A percentile compares a stretch with the other conserved stretches of the same genome.
phyloP scores from a whole-genome alignment of 1,140 invertebrate genomes.

The Listronotus oregonensis region DNA sequence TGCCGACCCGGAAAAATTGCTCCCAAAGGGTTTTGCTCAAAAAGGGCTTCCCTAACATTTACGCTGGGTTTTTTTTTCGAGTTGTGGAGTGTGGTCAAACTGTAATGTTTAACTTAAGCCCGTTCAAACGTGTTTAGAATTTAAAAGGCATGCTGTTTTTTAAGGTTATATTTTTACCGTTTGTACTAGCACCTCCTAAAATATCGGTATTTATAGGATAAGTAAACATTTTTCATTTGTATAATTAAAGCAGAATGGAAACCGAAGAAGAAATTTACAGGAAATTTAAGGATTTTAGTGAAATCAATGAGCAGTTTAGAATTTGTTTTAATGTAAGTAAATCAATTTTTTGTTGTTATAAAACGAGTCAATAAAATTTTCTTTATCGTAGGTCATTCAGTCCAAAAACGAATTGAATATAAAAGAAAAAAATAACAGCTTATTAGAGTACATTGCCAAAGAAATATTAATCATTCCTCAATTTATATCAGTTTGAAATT shows the following conservation, averaged over 20 bases:
- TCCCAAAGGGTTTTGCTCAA: no score
- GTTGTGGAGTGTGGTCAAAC: neutral
- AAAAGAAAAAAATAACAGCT: slow-evolving; percentile 21
- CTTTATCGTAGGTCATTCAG: slow-evolving; percentile 17
- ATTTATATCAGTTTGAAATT: slow-evolving; percentile 38
- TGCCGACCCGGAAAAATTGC: no score
- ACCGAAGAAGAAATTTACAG: slow-evolving; percentile 8
- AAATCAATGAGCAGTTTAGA: slow-evolving; percentile 44
- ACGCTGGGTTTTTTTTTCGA: no score
- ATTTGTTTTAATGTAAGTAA: slow-evolving; percentile 38
- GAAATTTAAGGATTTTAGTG: slow-evolving; percentile 37
- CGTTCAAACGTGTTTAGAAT: no score
- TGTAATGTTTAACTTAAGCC: no score
- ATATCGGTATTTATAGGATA: no score
- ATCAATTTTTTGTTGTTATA: slow-evolving; percentile 3
- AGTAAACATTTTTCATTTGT: no score
- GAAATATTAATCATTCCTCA: slow-evolving; percentile 42
- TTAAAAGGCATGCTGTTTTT: no score
- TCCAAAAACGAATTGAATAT: slow-evolving; percentile 19
- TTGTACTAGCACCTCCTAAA: no score
- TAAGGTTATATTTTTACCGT: no score
- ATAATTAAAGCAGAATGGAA: slow-evolving; percentile 10
- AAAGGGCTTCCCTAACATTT: no score
- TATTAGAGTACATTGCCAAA: slow-evolving; percentile 39
- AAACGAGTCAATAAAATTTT: slow-evolving; percentile 19